Conservation (phyloP, 2,888 invertebrate genomes). For the Acanthosepion esculentum region DNA sequence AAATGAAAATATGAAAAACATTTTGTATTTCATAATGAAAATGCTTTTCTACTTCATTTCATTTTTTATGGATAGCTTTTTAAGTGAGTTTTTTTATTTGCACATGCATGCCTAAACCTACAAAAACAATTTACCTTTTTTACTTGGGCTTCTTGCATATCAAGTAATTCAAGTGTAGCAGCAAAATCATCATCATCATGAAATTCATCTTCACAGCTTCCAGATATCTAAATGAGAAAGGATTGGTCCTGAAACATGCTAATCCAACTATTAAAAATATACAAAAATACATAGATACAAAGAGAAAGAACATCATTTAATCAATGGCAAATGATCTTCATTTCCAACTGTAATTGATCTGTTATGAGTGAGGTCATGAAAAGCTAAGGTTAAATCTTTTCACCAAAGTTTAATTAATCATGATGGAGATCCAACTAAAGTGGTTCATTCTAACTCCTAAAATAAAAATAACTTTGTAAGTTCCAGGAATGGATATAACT, state of each 20-base stretch:
- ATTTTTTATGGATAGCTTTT: too few species aligned
- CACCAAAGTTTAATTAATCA: too few species aligned
- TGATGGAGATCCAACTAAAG: too few species aligned
- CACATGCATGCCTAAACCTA: neutral
- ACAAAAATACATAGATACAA: too few species aligned
- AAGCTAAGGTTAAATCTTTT: neutral
- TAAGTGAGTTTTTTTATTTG: too few species aligned
- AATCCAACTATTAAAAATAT: neutral
- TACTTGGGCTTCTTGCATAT: constrained; percentile 74
- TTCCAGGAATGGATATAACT: neutral
- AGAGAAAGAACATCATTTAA: neutral
- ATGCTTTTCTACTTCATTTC: too few species aligned
- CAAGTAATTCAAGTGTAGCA: constrained; percentile 81
- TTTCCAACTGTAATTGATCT: neutral
- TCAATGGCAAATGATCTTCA: neutral
- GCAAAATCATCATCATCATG: constrained; percentile 84
- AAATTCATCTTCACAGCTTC: constrained; percentile 74
- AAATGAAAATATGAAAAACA: too few species aligned
- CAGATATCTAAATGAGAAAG: constrained; percentile 47
- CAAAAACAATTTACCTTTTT: constrained; percentile 55
- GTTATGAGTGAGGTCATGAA: too few species aligned
- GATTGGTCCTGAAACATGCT: neutral
- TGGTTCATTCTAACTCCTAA: too few species aligned
- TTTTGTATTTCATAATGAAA: too few species aligned
- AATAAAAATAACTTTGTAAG: neutral